phyloP scores from a whole-genome alignment of 1,140 invertebrate species.

The Spodoptera litura region DNA sequence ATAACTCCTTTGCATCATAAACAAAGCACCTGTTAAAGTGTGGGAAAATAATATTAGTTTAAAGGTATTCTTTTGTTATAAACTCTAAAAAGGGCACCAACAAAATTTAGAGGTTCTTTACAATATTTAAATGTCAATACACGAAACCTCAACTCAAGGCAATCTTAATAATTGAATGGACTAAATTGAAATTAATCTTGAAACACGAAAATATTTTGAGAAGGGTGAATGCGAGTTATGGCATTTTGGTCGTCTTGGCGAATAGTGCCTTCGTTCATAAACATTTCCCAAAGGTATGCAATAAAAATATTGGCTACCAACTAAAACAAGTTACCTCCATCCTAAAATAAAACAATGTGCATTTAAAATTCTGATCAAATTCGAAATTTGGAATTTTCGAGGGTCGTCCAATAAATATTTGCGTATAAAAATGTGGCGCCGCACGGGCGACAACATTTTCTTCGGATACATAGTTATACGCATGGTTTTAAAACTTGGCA shows the following conservation, averaged over 20 bases:
- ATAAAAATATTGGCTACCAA: conserved; percentile 4
- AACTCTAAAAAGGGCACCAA: conserved; percentile 5
- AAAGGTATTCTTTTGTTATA: conserved; percentile 1
- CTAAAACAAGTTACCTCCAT: background rate
- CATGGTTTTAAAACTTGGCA: conserved; percentile 41
- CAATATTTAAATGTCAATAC: conserved; percentile 1
- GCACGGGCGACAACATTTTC: conserved; percentile 26
- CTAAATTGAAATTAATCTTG: conserved; percentile 4
- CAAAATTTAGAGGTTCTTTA: background rate
- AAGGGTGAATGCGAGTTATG: background rate
- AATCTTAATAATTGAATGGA: background rate
- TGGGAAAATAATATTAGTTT: conserved; percentile 26
- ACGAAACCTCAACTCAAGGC: background rate
- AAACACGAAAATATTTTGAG: background rate
- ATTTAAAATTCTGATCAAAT: conserved; percentile 23
- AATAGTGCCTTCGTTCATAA: background rate
- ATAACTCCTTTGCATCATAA: conserved; percentile 46
- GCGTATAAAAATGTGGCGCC: conserved; percentile 43
- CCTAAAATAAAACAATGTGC: conserved; percentile 37
- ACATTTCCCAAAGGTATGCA: background rate
- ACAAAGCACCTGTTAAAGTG: conserved; percentile 54
- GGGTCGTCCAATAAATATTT: conserved; percentile 31
- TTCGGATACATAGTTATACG: conserved; percentile 14
- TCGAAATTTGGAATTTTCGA: conserved; percentile 27
- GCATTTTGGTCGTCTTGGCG: too few relatives aligned